Evolutionary conservation across 1,140 invertebrate genomes (phyloP).

Genomic region (Bombus affinis): DNA sequence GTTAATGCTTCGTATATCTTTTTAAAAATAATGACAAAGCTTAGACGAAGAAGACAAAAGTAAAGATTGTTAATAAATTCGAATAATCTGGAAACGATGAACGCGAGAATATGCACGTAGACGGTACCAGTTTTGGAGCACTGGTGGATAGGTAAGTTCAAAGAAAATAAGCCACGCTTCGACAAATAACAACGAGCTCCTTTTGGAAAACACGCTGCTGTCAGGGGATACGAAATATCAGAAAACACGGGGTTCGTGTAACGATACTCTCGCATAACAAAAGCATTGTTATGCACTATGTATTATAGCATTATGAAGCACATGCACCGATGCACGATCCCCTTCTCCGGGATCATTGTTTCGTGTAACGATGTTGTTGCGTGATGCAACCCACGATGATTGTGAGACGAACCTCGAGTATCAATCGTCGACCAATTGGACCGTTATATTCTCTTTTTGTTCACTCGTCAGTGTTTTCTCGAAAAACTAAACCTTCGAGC

Average conservation of each 20-base stretch:
- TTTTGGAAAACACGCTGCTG: neutral
- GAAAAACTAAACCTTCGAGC: neutral
- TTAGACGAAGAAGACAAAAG: too few species aligned
- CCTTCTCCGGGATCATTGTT: neutral
- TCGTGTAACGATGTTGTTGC: slow-evolving; percentile 26
- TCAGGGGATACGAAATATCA: neutral
- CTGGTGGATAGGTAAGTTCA: neutral
- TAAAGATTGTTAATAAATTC: too few species aligned
- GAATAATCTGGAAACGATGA: neutral
- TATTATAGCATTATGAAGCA: too few species aligned
- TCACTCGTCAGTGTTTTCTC: neutral
- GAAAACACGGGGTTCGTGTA: neutral
- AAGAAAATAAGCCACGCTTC: neutral
- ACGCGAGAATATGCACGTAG: neutral
- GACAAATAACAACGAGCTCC: neutral
- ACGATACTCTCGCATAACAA: slow-evolving; percentile 17
- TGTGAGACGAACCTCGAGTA: neutral
- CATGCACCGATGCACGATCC: neutral
- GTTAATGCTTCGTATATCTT: too few species aligned
- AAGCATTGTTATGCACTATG: neutral
- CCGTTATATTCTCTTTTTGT: neutral
- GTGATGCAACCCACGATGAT: neutral
- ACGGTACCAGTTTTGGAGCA: neutral
- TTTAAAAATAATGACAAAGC: too few species aligned
- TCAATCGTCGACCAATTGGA: neutral